These are phyloP conservation scores for Enteromius paludinosus DNA, from an alignment of 2,797 vertebrate genomes.

Conservation along the genomic window DNA sequence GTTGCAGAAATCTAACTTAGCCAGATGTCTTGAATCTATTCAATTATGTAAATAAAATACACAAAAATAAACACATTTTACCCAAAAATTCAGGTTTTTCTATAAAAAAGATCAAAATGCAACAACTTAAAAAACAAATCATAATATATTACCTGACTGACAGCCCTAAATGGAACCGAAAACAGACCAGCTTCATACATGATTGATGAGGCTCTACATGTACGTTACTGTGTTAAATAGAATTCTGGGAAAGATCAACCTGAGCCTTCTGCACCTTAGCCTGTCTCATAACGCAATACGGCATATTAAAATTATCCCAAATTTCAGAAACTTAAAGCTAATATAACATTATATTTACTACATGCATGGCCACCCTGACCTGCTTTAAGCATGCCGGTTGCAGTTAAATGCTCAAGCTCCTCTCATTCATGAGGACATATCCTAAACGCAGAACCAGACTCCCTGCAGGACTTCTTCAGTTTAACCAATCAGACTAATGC, in stretches of 20 bases:
- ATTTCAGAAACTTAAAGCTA: slow-evolving; percentile 7
- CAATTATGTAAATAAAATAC: background rate
- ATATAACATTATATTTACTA: background rate
- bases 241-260: background rate
- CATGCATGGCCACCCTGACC: background rate
- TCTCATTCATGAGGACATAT: background rate
- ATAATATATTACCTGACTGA: background rate
- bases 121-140: background rate
- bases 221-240: slow-evolving; percentile 9
- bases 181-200: background rate
- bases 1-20: background rate
- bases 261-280: background rate
- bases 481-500: slow-evolving; percentile 53
- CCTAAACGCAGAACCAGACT: background rate
- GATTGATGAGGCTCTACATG: slow-evolving; percentile 18
- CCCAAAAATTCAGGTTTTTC: background rate
- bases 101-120: background rate
- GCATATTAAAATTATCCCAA: background rate
- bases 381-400: background rate
- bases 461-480: slow-evolving; percentile 14
- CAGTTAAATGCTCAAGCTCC: background rate
- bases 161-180: background rate
- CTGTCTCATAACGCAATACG: background rate
- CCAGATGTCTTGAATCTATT: background rate
- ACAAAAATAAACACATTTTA: background rate